Conservation (phyloP, 2,888 invertebrate genomes). For the Zhuqinia jingwanae region DNA sequence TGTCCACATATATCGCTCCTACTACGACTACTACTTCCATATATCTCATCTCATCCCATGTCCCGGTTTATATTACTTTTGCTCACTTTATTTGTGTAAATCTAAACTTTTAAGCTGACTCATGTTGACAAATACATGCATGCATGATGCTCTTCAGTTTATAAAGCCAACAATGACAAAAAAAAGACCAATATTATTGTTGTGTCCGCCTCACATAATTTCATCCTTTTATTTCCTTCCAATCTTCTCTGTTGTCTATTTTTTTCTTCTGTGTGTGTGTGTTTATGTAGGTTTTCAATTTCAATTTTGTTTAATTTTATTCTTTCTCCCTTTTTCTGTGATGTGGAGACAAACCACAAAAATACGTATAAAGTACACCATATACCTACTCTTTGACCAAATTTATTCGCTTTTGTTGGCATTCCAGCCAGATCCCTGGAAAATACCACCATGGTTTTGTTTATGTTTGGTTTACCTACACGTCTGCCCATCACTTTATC, state of each 20-base stretch:
- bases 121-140: conserved; percentile 62
- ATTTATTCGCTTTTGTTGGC: too few species aligned
- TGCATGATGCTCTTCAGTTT: conserved; percentile 31
- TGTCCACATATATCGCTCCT: background rate
- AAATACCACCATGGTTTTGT: conserved; percentile 32
- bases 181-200: conserved; percentile 57
- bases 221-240: background rate
- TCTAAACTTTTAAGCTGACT: conserved; percentile 63
- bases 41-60: too few species aligned
- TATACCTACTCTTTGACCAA: background rate
- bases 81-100: background rate
- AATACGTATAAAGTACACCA: background rate
- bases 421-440: background rate
- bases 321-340: background rate
- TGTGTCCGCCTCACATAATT: conserved; percentile 52
- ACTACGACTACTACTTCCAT: background rate
- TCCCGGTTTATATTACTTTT: background rate
- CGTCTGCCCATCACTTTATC: too few species aligned
- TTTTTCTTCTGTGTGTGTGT: background rate
- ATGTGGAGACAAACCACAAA: conserved; percentile 21
- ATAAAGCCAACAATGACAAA: conserved; percentile 24
- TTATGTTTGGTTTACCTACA: conserved; percentile 70
- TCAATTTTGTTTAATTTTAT: conserved; percentile 42
- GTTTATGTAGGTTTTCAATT: conserved; percentile 58
- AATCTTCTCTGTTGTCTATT: background rate